A percentile compares a stretch with the other conserved stretches of the same genome.
These are phyloP conservation scores for Huso huso DNA, from an alignment of 2,797 vertebrate genomes.

Conservation along the genomic window DNA sequence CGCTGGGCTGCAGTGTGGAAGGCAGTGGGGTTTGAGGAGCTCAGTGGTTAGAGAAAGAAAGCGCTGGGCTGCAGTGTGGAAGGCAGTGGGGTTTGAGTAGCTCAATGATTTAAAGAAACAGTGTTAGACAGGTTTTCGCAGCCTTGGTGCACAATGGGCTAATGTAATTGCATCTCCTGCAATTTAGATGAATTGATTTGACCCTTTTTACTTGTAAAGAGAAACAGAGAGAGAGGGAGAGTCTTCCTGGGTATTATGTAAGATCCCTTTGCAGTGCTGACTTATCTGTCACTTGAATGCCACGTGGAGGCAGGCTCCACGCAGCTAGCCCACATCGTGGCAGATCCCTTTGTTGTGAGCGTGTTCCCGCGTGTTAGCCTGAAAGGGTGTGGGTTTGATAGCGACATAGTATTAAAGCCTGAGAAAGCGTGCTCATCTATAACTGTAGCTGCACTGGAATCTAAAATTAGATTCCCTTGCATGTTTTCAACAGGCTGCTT, in stretches of 20 bases:
- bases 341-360: constrained; percentile 15
- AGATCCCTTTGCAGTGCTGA: constrained; percentile 27
- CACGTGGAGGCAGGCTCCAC: constrained; percentile 31
- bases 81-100: no score
- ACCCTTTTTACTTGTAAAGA: not conserved
- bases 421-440: not conserved
- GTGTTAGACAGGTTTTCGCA: no score
- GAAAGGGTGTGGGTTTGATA: constrained; percentile 9
- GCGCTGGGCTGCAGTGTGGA: no score
- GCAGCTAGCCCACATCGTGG: constrained; percentile 10
- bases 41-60: no score
- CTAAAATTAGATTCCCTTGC: no score
- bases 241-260: constrained; percentile 20
- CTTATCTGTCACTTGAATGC: constrained; percentile 35
- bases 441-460: no score
- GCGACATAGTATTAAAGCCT: not conserved
- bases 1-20: no score
- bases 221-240: not conserved
- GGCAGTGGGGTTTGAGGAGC: no score
- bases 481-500: no score
- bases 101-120: no score
- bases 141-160: no score
- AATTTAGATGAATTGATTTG: not conserved
- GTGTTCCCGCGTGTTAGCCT: constrained; percentile 10
- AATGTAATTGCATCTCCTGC: no score